Evolutionary conservation across 2,888 invertebrate genomes (phyloP), one percentile per base, ranked within the genome.

Genomic region (Cerceris ruficornis): DNA sequence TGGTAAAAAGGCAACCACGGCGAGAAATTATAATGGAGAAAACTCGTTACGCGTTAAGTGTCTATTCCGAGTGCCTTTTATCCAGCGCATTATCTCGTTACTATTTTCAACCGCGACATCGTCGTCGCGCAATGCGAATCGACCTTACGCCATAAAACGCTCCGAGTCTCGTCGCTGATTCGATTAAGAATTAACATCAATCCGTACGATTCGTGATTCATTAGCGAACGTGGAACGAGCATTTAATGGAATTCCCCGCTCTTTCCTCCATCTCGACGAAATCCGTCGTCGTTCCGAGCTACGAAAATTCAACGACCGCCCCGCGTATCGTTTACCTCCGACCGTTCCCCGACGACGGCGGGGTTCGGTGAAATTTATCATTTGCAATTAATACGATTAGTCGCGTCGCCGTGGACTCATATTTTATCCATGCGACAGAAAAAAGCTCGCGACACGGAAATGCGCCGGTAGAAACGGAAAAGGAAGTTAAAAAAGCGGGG

Each of bases 61-160:
- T n/a, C n/a, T n/a, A n/a, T 62, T 69, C 58, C 58, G 7, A 50
- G 52, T 69, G 69, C 14, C 49, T 65, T 70, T 60, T 17, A 41
- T 61, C 49, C 54, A 14, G 43, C 41, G 39, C 54, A 54, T 60
- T 39, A 14, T 6, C 42, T 50, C 11, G 11, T 28, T 39, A 64
- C n/a, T 41, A 15, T 57, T 67, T 46, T 46, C 46, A 46, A 46
- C 8, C 15, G 49, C 58, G 28, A 28, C 28, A 28, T 28, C 28
- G 28, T 28, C 28, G 28, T 28, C 28, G 28, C 28, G 4, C 28
- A 1, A 28, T 28, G 28, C 4, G 28, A 28, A 28, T 28, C 28
- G 17, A 17, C n/a, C 50, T 11, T 13, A n/a, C 7, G 50, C 50
- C 8, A 46, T 11, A 46, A 11, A 11, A 46, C 46, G 46, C n/a